These are phyloP conservation scores for Netelia inedita DNA, from an alignment of 2,888 invertebrate genomes.

Conservation along the genomic window DNA sequence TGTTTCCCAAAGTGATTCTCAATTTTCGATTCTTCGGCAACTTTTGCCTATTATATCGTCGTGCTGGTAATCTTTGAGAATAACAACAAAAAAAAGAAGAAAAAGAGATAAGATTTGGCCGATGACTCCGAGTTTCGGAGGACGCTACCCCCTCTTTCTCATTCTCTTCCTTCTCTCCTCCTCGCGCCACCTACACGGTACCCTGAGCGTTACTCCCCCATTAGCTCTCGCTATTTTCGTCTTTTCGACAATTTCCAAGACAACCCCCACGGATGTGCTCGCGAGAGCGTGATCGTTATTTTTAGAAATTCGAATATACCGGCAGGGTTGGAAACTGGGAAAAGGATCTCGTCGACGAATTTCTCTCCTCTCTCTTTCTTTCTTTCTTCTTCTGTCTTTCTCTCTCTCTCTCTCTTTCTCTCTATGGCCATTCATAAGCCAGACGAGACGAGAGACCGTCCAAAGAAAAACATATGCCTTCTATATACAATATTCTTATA, in stretches of 20 bases:
- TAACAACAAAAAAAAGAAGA: no score
- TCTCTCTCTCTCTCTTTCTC: conserved; percentile 18
- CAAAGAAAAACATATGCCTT: conserved; percentile 56
- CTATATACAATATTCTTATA: conserved; percentile 31
- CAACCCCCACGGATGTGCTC: conserved; percentile 62
- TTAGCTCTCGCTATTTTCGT: conserved; percentile 68
- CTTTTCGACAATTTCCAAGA: conserved; percentile 64
- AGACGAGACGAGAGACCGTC: conserved; percentile 64
- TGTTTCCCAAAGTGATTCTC: conserved; percentile 13
- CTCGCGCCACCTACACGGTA: neutral
- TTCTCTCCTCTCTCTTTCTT: neutral
- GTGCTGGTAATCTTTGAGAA: neutral
- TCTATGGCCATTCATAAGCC: conserved; percentile 69
- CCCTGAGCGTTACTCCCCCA: conserved; percentile 22
- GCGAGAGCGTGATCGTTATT: conserved; percentile 61
- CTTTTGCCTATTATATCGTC: neutral
- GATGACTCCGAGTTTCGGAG: conserved; percentile 25
- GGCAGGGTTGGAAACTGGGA: conserved; percentile 67
- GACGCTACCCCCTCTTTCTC: conserved; percentile 6
- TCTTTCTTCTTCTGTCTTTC: neutral
- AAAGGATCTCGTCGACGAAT: conserved; percentile 56
- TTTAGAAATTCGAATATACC: conserved; percentile 57
- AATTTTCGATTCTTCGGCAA: neutral
- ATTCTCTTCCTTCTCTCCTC: neutral
- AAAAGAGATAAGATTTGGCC: conserved; percentile 17